Base-by-base conservation (phyloP, 2,113 vertebrate genomes). In the Redunca redunca region DNA sequence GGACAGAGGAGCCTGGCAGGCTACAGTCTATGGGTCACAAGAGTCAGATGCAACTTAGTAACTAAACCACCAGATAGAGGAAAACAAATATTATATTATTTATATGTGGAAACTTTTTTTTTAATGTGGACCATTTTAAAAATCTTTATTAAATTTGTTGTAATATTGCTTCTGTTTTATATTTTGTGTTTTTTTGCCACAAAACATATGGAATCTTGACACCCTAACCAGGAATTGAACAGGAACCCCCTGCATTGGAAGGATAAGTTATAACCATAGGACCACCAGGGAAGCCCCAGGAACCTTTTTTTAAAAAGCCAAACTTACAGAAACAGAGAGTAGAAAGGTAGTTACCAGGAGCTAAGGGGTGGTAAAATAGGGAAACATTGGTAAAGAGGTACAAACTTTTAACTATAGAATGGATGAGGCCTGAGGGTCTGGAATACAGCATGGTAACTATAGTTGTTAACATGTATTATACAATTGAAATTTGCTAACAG, bases 41-140 rank as follows among this genome's bases (percentile, higher is more conserved):
- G n/a, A 67, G 64, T 67, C 4, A 0, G 64, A 67, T 2, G 1
- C 0, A 0, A 67, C 17, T 67, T 67, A 36, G 64, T 21, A 17
- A 67, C 64, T 67, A 67, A 67, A 36, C n/a, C 8, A 21, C 17
- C 16, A 67, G 64, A 36, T 36, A 36, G 33, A 67, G 17, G n/a
- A 55, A 46, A 26, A 64, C 19, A 94, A 52, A 78, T 60, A 52
- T 1, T 17, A 48, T 40, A 43, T n/a, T 21, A 19, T 28, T 88
- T 43, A 43, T 4, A 81, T 64, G 13, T 17, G n/a, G n/a, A n/a
- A 64, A n/a, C 71, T 28, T 77, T 86, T 64, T 46, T 28, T 15
- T 14, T 1, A 67, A 11, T 21, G 64, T 67, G 64, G 64, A 2
- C 64, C n/a, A 36, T 36, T 67, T 36, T 0, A 36, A 67, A 67